These are phyloP conservation scores for Notarius lentiginosus DNA, from an alignment of 2,113 vertebrate genomes.

Conservation along the genomic window DNA sequence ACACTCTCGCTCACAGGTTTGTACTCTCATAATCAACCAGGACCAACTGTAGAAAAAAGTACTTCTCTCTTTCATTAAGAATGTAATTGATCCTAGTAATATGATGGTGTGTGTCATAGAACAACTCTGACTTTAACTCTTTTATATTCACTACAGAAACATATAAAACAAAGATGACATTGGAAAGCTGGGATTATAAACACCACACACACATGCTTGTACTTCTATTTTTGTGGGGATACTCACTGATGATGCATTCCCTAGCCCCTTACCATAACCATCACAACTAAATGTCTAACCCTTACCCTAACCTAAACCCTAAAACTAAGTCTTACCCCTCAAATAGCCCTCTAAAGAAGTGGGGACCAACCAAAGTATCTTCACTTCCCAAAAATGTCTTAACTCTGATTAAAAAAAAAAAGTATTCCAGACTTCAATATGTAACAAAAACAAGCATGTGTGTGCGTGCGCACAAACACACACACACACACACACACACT, in stretches of 20 bases:
- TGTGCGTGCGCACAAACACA: not conserved
- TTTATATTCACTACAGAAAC: not conserved
- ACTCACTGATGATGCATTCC: too few species aligned
- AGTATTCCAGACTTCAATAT: too few species aligned
- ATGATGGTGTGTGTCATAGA: not conserved
- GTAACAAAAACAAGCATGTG: too few species aligned
- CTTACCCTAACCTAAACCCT: too few species aligned
- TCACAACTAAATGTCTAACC: too few species aligned
- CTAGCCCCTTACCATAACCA: too few species aligned
- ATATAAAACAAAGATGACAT: not conserved
- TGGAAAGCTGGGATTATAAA: not conserved
- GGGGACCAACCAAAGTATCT: too few species aligned
- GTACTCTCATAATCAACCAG: not conserved
- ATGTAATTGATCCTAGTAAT: not conserved
- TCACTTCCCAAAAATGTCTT: too few species aligned
- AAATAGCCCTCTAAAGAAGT: too few species aligned
- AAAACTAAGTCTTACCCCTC: too few species aligned
- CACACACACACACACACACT: not conserved
- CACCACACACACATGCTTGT: not conserved
- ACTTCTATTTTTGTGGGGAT: too few species aligned
- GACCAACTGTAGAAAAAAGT: not conserved
- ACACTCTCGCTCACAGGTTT: not conserved
- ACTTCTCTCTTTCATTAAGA: not conserved
- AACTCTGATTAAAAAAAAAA: too few species aligned
- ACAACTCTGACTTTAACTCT: not conserved